Base-by-base conservation (phyloP, 2,888 invertebrate species). In the Latheticus oryzae region DNA sequence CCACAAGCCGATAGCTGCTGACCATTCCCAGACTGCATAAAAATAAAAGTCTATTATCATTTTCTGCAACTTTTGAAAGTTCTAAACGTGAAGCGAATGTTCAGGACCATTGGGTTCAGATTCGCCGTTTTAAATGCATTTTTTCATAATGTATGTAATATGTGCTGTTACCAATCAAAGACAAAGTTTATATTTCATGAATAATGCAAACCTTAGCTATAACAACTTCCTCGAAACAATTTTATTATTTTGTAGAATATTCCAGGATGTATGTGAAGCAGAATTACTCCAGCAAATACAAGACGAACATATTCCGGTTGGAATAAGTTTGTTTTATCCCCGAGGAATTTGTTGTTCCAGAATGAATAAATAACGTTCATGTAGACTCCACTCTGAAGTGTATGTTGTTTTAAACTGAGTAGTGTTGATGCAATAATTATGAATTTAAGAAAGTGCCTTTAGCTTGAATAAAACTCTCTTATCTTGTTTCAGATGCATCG, bases 401-500 rank as follows among this genome's bases (percentile, higher is more conserved):
- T n/a, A n/a, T n/a, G n/a, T n/a, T n/a, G 28, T 28, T 28, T 28
- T 28, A 3, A 28, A 12, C 28, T 9, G 28, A 28, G 28, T 3
- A 9, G 28, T 28, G 28, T 2, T 28, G 28, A 28, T 28, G 28
- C 5, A 3, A 28, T 28, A 11, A 11, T 28, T 9, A 11, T 28
- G 2, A 5, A 8, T 28, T 28, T 28, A 5, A 28, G 28, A 3
- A 9, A 2, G 11, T 11, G 28, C 28, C n/a, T n/a, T 28, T 1
- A 9, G 28, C n/a, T 8, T 1, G 9, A 28, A 9, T 28, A 28
- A 28, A 28, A 28, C n/a, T n/a, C n/a, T 32, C 3, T 4, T 32
- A 12, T 32, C 5, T 32, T 17, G 30, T 77, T 78, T 38, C 73
- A 77, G 77, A 71, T 76, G 61, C 65, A 54, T 54, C 62, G 70